Conservation (phyloP, 2,888 invertebrate species). For the Tetropium fuscum region DNA sequence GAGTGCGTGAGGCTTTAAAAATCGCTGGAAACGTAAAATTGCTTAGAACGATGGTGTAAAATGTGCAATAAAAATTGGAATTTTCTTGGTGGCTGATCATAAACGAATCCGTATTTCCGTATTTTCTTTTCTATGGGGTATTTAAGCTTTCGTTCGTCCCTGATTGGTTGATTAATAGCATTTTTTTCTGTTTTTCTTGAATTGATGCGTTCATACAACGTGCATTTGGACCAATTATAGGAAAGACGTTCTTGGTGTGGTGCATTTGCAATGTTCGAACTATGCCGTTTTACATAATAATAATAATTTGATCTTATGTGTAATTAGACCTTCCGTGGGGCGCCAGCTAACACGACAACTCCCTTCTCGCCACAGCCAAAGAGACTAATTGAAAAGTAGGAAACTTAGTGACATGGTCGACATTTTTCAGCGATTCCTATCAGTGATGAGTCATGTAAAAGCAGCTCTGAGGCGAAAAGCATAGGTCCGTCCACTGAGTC, state of each 20-base stretch:
- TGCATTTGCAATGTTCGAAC: no score
- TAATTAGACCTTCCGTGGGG: slow-evolving; percentile 5
- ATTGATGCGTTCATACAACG: no score
- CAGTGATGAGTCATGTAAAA: slow-evolving; percentile 33
- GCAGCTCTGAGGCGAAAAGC: slow-evolving; percentile 2
- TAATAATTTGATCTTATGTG: no score
- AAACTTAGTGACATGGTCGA: slow-evolving; percentile 26
- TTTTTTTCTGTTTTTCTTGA: background rate
- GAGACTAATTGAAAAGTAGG: slow-evolving; percentile 30
- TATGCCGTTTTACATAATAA: no score
- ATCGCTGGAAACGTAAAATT: no score
- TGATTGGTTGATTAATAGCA: background rate
- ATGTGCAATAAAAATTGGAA: no score
- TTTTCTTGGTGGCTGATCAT: no score
- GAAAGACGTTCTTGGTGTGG: no score
- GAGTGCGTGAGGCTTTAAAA: no score
- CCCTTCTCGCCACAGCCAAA: background rate
- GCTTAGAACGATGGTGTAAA: no score
- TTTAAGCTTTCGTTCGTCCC: background rate
- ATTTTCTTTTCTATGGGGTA: background rate
- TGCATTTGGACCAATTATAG: no score
- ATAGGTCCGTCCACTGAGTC: slow-evolving; percentile 6
- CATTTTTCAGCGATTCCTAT: slow-evolving; percentile 31
- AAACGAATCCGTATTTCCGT: no score
- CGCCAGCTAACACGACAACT: background rate